Conservation (phyloP, 2,888 invertebrate species). For the Pyrocoelia pectoralis region DNA sequence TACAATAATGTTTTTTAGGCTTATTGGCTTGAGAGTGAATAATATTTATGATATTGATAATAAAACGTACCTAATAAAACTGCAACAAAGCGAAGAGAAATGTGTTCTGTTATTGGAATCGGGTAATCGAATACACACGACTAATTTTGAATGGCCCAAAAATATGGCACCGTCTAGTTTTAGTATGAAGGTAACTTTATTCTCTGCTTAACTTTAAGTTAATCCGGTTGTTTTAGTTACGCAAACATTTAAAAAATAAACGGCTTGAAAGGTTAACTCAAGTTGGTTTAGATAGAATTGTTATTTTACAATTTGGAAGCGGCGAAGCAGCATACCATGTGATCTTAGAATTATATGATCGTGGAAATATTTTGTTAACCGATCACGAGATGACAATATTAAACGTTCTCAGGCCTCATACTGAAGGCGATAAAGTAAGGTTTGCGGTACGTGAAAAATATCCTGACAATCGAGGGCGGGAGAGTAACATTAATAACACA, state of each 20-base stretch:
- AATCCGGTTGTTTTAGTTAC: slow-evolving; percentile 68
- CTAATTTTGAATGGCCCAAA: slow-evolving; percentile 98
- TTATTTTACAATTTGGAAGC: slow-evolving; percentile 94
- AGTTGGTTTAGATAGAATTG: slow-evolving; percentile 91
- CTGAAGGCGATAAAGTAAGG: slow-evolving; percentile 88
- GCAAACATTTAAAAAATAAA: slow-evolving; percentile 97
- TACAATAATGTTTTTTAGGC: slow-evolving; percentile 63
- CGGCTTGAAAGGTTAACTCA: slow-evolving; percentile 86
- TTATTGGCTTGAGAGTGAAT: slow-evolving; percentile 91
- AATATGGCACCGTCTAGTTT: slow-evolving; percentile 94
- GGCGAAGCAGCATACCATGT: slow-evolving; percentile 95
- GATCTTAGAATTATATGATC: slow-evolving; percentile 93
- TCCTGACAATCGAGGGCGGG: slow-evolving; percentile 79
- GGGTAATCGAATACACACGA: slow-evolving; percentile 91
- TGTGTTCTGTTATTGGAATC: slow-evolving; percentile 90
- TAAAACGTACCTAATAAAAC: slow-evolving; percentile 91
- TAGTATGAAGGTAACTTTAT: slow-evolving; percentile 85
- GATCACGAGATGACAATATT: slow-evolving; percentile 90
- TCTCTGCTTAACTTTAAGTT: background rate
- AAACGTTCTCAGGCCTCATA: slow-evolving; percentile 90
- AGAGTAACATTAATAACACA: slow-evolving; percentile 63
- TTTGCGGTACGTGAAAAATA: slow-evolving; percentile 95
- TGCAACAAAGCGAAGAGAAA: slow-evolving; percentile 88
- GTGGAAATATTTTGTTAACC: slow-evolving; percentile 94
- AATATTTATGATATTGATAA: slow-evolving; percentile 98